phyloP scores from a whole-genome alignment of 2,888 invertebrate genomes.

The Rhogogaster chlorosoma region DNA sequence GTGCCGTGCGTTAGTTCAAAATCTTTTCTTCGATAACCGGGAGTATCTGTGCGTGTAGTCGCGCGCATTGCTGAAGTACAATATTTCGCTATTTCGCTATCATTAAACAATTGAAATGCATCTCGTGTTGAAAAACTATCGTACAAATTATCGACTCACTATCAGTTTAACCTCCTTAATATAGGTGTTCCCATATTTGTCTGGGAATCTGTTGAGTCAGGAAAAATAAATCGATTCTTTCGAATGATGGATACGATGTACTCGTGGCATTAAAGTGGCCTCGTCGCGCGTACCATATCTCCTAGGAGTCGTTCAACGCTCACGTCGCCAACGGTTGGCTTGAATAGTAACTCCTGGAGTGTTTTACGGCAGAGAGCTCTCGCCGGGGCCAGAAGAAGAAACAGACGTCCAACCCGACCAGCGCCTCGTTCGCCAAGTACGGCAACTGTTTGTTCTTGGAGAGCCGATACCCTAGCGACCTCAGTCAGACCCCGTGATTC shows the following conservation, averaged over 20 bases:
- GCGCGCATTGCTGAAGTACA: no score
- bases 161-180: no score
- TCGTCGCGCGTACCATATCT: conserved; percentile 81
- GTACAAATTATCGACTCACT: no score
- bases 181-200: no score
- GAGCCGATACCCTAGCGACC: conserved; percentile 81
- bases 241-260: background rate
- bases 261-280: conserved; percentile 63
- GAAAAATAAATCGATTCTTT: background rate
- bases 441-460: conserved; percentile 91
- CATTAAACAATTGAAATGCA: no score
- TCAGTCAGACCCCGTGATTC: conserved; percentile 84
- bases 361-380: conserved; percentile 79
- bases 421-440: conserved; percentile 88
- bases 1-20: no score
- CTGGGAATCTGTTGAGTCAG: background rate
- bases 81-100: no score
- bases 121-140: no score
- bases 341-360: conserved; percentile 87
- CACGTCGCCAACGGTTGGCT: conserved; percentile 87
- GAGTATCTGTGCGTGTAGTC: no score
- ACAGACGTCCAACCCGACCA: conserved; percentile 86
- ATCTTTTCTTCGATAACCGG: no score
- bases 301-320: conserved; percentile 85
- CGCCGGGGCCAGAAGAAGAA: conserved; percentile 86